Conservation (phyloP, 2,888 invertebrate genomes). For the Harmothoe impar region DNA sequence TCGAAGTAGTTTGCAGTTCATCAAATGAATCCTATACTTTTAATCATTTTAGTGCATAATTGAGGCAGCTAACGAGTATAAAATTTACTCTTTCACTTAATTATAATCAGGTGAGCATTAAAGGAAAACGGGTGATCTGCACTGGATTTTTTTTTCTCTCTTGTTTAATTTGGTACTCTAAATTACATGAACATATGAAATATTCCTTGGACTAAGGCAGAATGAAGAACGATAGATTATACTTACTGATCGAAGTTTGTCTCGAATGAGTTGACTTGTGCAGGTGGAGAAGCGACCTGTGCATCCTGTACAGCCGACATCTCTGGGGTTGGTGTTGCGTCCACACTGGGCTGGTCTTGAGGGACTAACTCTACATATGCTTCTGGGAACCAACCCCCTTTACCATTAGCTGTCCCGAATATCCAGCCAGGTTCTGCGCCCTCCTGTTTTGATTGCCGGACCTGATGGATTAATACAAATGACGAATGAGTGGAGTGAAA, state of each 20-base stretch:
- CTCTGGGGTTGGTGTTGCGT: conserved; percentile 36
- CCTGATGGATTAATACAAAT: conserved; percentile 76
- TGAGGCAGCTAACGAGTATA: too few relatives aligned
- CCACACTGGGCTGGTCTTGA: conserved; percentile 28
- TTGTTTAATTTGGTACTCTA: too few relatives aligned
- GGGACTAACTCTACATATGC: conserved; percentile 87
- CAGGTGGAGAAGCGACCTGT: not conserved
- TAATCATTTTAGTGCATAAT: too few relatives aligned
- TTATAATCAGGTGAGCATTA: too few relatives aligned
- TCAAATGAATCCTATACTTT: not conserved
- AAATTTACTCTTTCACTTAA: too few relatives aligned
- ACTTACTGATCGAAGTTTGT: conserved; percentile 24
- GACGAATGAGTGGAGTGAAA: too few relatives aligned
- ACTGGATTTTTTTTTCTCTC: too few relatives aligned
- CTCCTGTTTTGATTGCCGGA: conserved; percentile 88
- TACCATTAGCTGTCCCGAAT: conserved; percentile 94
- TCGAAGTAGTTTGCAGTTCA: not conserved
- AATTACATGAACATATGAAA: too few relatives aligned
- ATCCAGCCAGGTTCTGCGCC: conserved; percentile 96
- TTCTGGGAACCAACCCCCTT: conserved; percentile 98
- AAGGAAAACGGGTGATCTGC: too few relatives aligned
- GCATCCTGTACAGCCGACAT: conserved; percentile 11
- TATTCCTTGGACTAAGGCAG: too few relatives aligned
- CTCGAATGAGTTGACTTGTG: not conserved
- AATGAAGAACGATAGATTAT: too few relatives aligned